Conservation (phyloP, 2,113 vertebrate genomes). For the Zapornia atra region DNA sequence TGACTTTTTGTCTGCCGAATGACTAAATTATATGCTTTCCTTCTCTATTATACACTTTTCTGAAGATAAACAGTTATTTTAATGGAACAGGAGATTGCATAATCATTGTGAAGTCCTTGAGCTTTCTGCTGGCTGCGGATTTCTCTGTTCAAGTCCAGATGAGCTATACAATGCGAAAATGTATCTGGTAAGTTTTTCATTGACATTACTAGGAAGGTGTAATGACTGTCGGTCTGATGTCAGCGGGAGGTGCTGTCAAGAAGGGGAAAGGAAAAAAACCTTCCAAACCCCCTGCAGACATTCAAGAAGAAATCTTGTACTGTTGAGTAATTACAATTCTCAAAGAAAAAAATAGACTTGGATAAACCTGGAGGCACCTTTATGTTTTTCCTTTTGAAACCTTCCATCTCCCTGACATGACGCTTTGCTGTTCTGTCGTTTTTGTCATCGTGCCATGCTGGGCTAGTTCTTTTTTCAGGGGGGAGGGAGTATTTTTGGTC, state of each 20-base stretch:
- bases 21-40: neutral
- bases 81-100: neutral
- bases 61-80: constrained; percentile 33
- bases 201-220: constrained; percentile 54
- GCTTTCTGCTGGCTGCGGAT: constrained; percentile 10
- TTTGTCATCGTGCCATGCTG: constrained; percentile 1
- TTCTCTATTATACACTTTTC: neutral
- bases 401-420: constrained; percentile 29
- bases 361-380: constrained; percentile 26
- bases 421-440: constrained; percentile 23
- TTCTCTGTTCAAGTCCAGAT: constrained; percentile 42
- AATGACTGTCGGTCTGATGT: constrained; percentile 52
- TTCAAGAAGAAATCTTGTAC: constrained; percentile 22
- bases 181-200: constrained; percentile 34
- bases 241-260: constrained; percentile 65
- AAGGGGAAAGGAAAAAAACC: neutral
- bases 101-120: neutral
- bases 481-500: neutral
- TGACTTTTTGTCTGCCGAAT: neutral
- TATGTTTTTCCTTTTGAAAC: constrained; percentile 52
- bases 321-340: constrained; percentile 55
- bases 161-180: constrained; percentile 41
- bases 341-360: constrained; percentile 32
- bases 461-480: neutral
- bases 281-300: constrained; percentile 8